These are phyloP conservation scores for Apodemia zela DNA, from an alignment of 2,888 invertebrate genomes.

Conservation along the genomic window DNA sequence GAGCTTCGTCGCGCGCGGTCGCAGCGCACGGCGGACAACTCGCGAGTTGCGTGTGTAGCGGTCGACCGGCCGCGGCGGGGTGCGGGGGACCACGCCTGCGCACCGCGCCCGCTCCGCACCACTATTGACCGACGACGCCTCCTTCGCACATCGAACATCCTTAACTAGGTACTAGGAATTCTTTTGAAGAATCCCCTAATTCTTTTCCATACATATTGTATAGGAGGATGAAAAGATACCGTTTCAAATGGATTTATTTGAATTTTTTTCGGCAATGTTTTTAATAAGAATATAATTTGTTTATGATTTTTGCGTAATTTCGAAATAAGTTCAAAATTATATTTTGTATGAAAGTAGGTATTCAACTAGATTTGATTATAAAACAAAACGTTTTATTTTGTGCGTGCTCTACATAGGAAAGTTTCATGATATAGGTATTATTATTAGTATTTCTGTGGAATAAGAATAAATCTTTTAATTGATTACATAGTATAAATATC, in stretches of 20 bases:
- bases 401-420: no score
- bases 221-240: slow-evolving; percentile 6
- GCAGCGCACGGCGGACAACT: slow-evolving; percentile 72
- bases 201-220: slow-evolving; percentile 40
- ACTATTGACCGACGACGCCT: slow-evolving; percentile 80
- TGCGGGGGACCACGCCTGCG: slow-evolving; percentile 50
- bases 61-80: slow-evolving; percentile 44
- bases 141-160: slow-evolving; percentile 77
- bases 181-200: slow-evolving; percentile 75
- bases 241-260: background rate
- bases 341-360: no score
- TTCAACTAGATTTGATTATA: no score
- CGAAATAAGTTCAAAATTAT: no score
- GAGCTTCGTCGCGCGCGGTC: slow-evolving; percentile 66
- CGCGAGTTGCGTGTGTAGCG: slow-evolving; percentile 75
- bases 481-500: no score
- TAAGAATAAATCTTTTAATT: no score
- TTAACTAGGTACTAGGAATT: slow-evolving; percentile 75
- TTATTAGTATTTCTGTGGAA: no score
- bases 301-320: no score
- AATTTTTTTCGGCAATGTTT: background rate
- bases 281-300: background rate
- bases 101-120: slow-evolving; percentile 74
- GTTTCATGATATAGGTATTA: no score
- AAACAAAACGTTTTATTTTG: no score